These are phyloP conservation scores for Acrobasis suavella DNA, from an alignment of 2,888 invertebrate species.

Conservation along the genomic window DNA sequence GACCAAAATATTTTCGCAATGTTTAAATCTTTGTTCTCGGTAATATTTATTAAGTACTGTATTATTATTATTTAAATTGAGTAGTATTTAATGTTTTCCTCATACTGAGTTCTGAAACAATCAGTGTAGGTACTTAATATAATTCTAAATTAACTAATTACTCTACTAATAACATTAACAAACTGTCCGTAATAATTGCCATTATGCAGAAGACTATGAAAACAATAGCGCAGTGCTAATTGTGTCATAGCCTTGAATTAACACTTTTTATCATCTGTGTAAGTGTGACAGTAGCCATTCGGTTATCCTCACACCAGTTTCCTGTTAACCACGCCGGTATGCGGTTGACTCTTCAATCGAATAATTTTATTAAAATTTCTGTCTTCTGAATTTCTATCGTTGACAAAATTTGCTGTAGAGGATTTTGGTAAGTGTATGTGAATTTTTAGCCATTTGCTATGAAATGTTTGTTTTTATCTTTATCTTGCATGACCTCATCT, in stretches of 20 bases:
- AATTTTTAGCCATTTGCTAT: slow-evolving; percentile 27
- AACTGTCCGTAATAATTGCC: slow-evolving; percentile 5
- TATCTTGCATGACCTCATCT: slow-evolving; percentile 54
- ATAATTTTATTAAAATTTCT: not conserved
- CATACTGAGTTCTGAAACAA: not conserved
- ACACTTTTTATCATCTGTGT: slow-evolving; percentile 53
- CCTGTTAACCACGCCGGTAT: slow-evolving; percentile 38
- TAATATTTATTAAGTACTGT: slow-evolving; percentile 6
- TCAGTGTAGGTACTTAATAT: not conserved
- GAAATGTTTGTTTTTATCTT: slow-evolving; percentile 30
- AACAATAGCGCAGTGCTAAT: slow-evolving; percentile 39
- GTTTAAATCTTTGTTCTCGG: slow-evolving; percentile 20
- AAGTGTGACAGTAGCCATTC: slow-evolving; percentile 30
- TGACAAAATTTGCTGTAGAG: slow-evolving; percentile 31
- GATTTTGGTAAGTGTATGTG: slow-evolving; percentile 50
- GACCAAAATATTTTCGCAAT: no score
- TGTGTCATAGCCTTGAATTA: slow-evolving; percentile 55
- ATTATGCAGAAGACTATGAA: slow-evolving; percentile 19
- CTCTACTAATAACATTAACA: slow-evolving; percentile 1
- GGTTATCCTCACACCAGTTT: slow-evolving; percentile 49
- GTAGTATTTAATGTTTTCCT: slow-evolving; percentile 14
- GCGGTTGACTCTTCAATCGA: slow-evolving; percentile 31
- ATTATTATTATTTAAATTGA: slow-evolving; percentile 22
- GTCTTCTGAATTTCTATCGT: slow-evolving; percentile 26
- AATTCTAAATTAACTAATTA: not conserved